Evolutionary conservation across 1,140 invertebrate genomes (phyloP), one percentile per base, ranked within the genome.

Genomic region (Metopolophium dirhodum): DNA sequence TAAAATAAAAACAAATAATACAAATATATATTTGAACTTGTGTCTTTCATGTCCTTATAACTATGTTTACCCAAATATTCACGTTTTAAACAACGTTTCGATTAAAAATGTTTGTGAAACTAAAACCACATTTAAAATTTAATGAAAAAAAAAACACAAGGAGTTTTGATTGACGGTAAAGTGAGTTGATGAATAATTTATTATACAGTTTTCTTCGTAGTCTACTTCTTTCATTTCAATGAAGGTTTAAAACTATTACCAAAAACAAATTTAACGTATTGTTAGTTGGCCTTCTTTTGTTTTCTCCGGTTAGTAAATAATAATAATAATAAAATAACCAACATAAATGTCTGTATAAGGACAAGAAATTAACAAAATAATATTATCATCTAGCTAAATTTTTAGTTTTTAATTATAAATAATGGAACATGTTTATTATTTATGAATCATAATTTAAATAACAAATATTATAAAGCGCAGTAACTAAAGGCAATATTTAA

Each of bases 41-140:
- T 23, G 61, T 77, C 61, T 77, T 77, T 77, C 61, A 77, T 77
- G 61, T 35, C 61, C 30, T n/a, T 77, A 77, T 77, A 77, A 77
- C n/a, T n/a, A 77, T 77, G n/a, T 85, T 85, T 45, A 85, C 83
- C 23, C 26, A 30, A 87, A 49, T 89, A 89, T 54, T 51, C 2
- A 89, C n/a, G 30, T 89, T 35, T 54, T 54, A 41, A 90, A 30
- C 37, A 57, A 30, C 18, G 26, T 54, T 49, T 61, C 20, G 51
- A 90, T 90, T 37, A 51, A 37, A 61, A 61, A 90, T 54, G n/a
- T 89, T 89, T 35, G 30, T 22, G 14, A 37, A 37, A 23, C 49
- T 54, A 57, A 37, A 41, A 49, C 45, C 30, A 82, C 26, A 83
- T 68, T 51, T 83, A 90, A 85, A 93, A 89, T 94, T 94, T 95